phyloP scores from a whole-genome alignment of 2,797 vertebrate genomes.

The Melanotaenia trifasciata region DNA sequence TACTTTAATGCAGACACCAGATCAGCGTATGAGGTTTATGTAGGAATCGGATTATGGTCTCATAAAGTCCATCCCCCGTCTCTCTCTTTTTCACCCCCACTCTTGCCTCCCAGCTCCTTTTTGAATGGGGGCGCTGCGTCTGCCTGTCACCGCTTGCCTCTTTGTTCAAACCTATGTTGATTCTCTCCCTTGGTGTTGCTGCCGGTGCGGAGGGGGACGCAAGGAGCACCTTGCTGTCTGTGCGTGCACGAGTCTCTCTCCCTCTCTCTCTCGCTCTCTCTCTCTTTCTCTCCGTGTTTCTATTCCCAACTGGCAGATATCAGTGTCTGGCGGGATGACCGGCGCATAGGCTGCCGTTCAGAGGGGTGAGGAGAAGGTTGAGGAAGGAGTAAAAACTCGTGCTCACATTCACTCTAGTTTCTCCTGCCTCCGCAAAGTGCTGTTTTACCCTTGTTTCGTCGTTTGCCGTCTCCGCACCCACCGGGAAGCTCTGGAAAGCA shows the following conservation, averaged over 20 bases:
- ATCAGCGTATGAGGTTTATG: constrained; percentile 74
- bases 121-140: constrained; percentile 76
- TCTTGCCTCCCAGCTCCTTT: constrained; percentile 43
- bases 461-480: constrained; percentile 47
- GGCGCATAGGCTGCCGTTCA: constrained; percentile 52
- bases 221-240: constrained; percentile 59
- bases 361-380: constrained; percentile 38
- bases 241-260: constrained; percentile 4
- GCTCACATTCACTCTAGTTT: constrained; percentile 39
- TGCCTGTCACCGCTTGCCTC: constrained; percentile 78
- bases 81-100: constrained; percentile 25
- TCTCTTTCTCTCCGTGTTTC: constrained; percentile 35
- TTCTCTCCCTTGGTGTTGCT: constrained; percentile 63
- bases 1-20: constrained; percentile 67
- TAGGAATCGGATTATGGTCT: constrained; percentile 77
- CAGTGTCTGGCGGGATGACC: constrained; percentile 56
- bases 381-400: constrained; percentile 54
- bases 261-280: constrained; percentile 5
- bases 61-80: constrained; percentile 49
- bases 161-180: constrained; percentile 80
- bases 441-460: constrained; percentile 62
- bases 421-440: constrained; percentile 69
- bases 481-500: constrained; percentile 55
- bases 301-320: constrained; percentile 42
- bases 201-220: constrained; percentile 57